phyloP scores from a whole-genome alignment of 2,888 invertebrate species.

The Lasioglossum figueresi region DNA sequence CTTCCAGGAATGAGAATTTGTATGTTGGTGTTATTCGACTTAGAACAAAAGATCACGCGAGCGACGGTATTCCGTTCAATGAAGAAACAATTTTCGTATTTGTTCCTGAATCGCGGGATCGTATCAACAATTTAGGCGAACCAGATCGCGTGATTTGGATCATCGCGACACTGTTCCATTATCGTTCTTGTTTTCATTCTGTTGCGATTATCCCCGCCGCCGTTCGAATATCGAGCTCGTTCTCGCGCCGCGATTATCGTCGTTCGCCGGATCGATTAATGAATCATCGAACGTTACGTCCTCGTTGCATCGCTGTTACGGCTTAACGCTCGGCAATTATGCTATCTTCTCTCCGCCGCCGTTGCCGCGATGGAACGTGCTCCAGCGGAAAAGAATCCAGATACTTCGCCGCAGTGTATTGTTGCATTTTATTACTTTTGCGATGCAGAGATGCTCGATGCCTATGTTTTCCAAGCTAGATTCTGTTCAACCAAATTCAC shows the following conservation, averaged over 20 bases:
- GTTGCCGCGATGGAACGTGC: neutral
- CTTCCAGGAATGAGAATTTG: no score
- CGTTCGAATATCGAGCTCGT: neutral
- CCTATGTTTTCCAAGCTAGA: no score
- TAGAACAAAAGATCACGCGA: neutral
- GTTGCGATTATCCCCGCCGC: neutral
- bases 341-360: slow-evolving; percentile 29
- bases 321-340: slow-evolving; percentile 44
- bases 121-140: neutral
- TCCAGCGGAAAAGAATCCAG: neutral
- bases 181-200: neutral
- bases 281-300: slow-evolving; percentile 41
- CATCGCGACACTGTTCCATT: neutral
- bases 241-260: slow-evolving; percentile 12
- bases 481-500: no score
- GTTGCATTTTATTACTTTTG: neutral
- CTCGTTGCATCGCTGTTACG: slow-evolving; percentile 39
- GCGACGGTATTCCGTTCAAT: neutral
- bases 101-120: neutral
- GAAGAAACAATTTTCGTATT: neutral
- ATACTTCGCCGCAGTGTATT: neutral
- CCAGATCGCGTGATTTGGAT: neutral
- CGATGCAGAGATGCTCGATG: neutral
- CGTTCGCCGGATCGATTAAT: slow-evolving; percentile 33
- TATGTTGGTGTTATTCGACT: neutral